Evolutionary conservation across 2,113 vertebrate genomes (phyloP).

Genomic region (Piprites chloris): DNA sequence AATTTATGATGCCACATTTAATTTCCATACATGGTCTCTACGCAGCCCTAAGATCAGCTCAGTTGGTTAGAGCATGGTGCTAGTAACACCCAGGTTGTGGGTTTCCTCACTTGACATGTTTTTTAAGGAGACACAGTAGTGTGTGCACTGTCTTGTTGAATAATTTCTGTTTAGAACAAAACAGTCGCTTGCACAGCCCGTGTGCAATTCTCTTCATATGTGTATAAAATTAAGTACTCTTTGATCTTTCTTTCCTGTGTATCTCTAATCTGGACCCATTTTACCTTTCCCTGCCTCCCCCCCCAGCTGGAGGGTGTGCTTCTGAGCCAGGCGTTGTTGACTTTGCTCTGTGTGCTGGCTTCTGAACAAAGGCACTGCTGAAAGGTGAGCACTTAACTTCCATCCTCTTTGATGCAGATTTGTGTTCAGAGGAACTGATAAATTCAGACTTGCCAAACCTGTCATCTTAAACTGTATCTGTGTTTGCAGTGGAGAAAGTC

Average conservation of each 20-base stretch:
- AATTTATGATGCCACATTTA: background rate
- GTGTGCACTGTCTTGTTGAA: background rate
- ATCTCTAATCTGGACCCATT: background rate
- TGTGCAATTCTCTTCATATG: background rate
- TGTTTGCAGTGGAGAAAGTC: background rate
- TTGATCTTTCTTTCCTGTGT: conserved; percentile 6
- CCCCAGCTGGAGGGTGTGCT: background rate
- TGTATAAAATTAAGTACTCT: background rate
- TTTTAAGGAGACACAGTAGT: background rate
- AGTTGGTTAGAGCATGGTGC: background rate
- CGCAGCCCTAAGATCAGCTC: background rate
- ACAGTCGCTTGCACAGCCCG: background rate
- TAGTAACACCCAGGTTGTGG: background rate
- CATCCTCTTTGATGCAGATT: conserved; percentile 29
- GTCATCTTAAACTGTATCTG: background rate
- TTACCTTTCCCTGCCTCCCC: background rate
- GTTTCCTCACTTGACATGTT: background rate
- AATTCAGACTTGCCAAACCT: background rate
- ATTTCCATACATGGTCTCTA: background rate
- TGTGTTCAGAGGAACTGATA: conserved; percentile 9
- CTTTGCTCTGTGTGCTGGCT: background rate
- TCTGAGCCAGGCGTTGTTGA: background rate
- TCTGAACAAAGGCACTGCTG: conserved; percentile 38
- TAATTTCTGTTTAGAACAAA: background rate
- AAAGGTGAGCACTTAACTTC: conserved; percentile 30